Evolutionary conservation across 92 coral and sea anemone species (phyloP).

Genomic region (Palythoa heliodiscus): DNA sequence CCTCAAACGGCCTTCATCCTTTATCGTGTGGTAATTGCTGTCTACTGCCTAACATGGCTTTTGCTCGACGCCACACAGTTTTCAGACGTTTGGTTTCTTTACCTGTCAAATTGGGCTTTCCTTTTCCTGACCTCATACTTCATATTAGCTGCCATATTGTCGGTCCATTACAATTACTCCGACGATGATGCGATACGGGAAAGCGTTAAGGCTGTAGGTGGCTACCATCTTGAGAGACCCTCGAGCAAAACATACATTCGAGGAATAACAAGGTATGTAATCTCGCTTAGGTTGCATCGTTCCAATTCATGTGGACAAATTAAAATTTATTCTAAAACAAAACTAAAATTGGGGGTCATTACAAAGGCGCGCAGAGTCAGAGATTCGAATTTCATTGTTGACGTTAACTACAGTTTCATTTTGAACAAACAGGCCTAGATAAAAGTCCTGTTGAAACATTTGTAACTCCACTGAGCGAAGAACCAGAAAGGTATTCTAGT

Average conservation of each 20-base stretch:
- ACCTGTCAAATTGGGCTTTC: constrained; percentile 79
- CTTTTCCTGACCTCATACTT: constrained; percentile 61
- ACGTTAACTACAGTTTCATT: not conserved
- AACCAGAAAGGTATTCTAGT: too few relatives aligned
- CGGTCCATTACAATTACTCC: constrained; percentile 59
- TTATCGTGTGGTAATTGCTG: constrained; percentile 72
- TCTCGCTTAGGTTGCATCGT: not conserved
- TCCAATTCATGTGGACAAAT: too few relatives aligned
- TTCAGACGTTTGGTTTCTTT: constrained; percentile 62
- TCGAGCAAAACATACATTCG: constrained; percentile 34
- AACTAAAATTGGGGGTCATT: too few relatives aligned
- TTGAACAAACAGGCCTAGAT: not conserved
- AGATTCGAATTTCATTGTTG: not conserved
- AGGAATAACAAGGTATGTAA: constrained; percentile 40
- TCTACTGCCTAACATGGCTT: constrained; percentile 77
- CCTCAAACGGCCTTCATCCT: constrained; percentile 66
- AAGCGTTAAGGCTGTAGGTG: constrained; percentile 35
- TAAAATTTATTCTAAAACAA: too few relatives aligned
- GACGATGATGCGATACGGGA: constrained; percentile 64
- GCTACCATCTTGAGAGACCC: constrained; percentile 44
- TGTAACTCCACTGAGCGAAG: too few relatives aligned
- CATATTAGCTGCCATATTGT: constrained; percentile 55
- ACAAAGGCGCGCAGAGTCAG: too few relatives aligned
- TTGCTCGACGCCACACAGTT: constrained; percentile 49
- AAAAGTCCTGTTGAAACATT: too few relatives aligned